Percentiles rank a stretch among this genome's conserved stretches.
phyloP scores from a whole-genome alignment of 2,888 invertebrate genomes.

The Nymphalis urticae region DNA sequence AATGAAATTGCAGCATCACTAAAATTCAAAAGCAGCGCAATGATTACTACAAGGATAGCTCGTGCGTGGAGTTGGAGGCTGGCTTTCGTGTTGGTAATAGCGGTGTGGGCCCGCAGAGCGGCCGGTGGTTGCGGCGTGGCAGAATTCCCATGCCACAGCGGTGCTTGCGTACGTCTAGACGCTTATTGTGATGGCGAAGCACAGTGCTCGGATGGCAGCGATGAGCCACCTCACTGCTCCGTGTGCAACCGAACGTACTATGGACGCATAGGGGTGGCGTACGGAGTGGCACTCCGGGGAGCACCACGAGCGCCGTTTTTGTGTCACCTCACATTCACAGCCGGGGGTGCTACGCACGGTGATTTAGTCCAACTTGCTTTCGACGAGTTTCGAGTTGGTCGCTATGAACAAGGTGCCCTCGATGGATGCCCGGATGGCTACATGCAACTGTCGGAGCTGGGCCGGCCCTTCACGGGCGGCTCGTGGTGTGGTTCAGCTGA shows the following conservation, averaged over 20 bases:
- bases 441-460: constrained; percentile 92
- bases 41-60: constrained; percentile 2
- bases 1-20: constrained; percentile 6
- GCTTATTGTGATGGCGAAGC: constrained; percentile 92
- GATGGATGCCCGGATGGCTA: constrained; percentile 94
- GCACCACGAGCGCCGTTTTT: constrained; percentile 91
- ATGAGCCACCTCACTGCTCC: constrained; percentile 91
- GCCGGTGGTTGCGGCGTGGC: constrained; percentile 69
- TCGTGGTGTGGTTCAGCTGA: constrained; percentile 94
- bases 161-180: constrained; percentile 91
- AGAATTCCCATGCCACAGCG: constrained; percentile 71
- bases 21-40: constrained; percentile 1
- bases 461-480: constrained; percentile 93
- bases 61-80: constrained; percentile 14
- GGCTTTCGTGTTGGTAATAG: constrained; percentile 52
- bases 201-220: constrained; percentile 92
- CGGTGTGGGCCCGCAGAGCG: constrained; percentile 51
- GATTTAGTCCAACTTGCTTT: constrained; percentile 94
- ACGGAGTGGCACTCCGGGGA: constrained; percentile 88
- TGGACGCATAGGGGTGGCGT: constrained; percentile 91
- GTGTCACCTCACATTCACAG: constrained; percentile 95
- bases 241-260: constrained; percentile 96
- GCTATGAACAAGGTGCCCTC: constrained; percentile 86
- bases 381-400: constrained; percentile 93
- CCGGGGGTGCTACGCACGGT: constrained; percentile 92